phyloP scores from a whole-genome alignment of 2,113 vertebrate species.

The Gallinago undulata region DNA sequence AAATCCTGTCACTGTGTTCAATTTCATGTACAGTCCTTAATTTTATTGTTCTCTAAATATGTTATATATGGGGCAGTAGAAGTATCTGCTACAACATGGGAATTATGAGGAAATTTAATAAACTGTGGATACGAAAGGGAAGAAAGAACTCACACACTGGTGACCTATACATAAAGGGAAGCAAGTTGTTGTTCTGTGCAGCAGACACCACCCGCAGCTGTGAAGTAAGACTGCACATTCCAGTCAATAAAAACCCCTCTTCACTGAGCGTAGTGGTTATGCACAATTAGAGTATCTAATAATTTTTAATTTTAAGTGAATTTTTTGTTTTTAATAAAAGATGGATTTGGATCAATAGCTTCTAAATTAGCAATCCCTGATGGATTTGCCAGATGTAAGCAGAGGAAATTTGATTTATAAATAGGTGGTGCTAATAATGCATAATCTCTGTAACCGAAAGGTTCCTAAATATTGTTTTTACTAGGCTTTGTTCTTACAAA shows the following conservation, averaged over 20 bases:
- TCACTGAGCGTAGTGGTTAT: background rate
- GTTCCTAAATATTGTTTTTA: background rate
- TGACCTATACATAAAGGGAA: accelerated
- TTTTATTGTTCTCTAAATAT: background rate
- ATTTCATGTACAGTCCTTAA: background rate
- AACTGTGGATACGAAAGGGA: background rate
- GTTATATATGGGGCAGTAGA: background rate
- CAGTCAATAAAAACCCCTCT: background rate
- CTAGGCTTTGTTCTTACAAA: background rate
- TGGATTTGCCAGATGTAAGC: background rate
- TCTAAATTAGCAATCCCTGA: background rate
- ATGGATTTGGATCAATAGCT: background rate
- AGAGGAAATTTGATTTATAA: background rate
- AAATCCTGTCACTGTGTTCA: accelerated
- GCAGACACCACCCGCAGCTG: background rate
- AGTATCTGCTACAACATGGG: background rate
- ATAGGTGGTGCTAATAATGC: background rate
- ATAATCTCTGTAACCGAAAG: background rate
- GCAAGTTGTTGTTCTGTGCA: background rate
- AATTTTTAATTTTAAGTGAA: background rate
- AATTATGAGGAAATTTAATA: background rate
- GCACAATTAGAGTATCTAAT: background rate
- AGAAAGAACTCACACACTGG: accelerated
- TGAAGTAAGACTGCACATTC: background rate
- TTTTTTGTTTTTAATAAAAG: background rate